Percentiles rank a stretch among this genome's conserved stretches.
Conservation (phyloP, 2,797 vertebrate genomes). For the Pachyuromys duprasi region DNA sequence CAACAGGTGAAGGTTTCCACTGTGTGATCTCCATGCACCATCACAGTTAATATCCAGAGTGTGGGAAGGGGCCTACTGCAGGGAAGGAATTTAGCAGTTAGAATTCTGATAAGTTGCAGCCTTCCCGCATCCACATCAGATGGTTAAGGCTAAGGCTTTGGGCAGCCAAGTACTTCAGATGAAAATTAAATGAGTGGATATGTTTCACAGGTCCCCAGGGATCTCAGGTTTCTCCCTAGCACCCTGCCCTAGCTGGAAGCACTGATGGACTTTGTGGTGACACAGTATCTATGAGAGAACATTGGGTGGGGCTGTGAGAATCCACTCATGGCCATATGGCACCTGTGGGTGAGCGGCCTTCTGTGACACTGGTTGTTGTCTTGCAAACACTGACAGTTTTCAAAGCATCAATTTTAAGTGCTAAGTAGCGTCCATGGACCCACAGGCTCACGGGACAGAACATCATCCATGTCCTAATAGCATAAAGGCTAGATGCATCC, state of each 20-base stretch:
- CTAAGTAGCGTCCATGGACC: not conserved
- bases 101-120: not conserved
- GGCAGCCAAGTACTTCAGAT: not conserved
- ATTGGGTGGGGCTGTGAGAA: not conserved
- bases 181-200: not conserved
- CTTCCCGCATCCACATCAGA: not conserved
- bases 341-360: not conserved
- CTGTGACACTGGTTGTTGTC: not conserved
- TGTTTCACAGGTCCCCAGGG: not conserved
- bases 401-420: not conserved
- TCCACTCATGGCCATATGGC: not conserved
- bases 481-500: fast-evolving
- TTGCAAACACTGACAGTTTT: not conserved
- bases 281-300: not conserved
- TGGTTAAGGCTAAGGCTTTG: not conserved
- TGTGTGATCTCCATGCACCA: fast-evolving
- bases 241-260: not conserved
- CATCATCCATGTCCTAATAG: fast-evolving
- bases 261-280: fast-evolving
- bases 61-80: fast-evolving
- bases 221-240: not conserved
- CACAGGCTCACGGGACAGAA: fast-evolving
- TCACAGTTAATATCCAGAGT: fast-evolving
- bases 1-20: not conserved
- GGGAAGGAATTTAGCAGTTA: not conserved